phyloP scores from a whole-genome alignment of 2,888 invertebrate genomes.

The Erpobdella octoculata region DNA sequence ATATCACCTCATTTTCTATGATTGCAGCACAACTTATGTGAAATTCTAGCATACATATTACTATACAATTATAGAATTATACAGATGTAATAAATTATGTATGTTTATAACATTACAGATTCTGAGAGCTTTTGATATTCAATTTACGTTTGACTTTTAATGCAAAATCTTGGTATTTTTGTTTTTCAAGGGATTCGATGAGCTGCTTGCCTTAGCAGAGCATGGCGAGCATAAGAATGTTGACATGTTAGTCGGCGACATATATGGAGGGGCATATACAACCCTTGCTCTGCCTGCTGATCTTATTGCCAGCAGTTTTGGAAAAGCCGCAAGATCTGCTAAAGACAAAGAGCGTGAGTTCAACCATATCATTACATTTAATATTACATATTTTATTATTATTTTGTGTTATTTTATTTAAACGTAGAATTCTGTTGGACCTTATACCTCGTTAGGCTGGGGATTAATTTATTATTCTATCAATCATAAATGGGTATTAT shows the following conservation, averaged over 20 bases:
- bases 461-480: not conserved
- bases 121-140: no score
- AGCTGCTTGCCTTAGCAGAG: slow-evolving; percentile 61
- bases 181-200: slow-evolving; percentile 61
- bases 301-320: slow-evolving; percentile 64
- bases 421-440: not conserved
- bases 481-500: no score
- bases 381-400: not conserved
- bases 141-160: no score
- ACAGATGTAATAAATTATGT: not conserved
- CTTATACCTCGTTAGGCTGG: not conserved
- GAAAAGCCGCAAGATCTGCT: slow-evolving; percentile 57
- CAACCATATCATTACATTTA: not conserved
- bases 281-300: slow-evolving; percentile 60
- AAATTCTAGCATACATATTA: not conserved
- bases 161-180: no score
- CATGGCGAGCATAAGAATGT: slow-evolving; percentile 62
- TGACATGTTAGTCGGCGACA: slow-evolving; percentile 64
- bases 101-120: no score
- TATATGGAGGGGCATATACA: slow-evolving; percentile 61
- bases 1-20: no score
- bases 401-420: not conserved
- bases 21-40: no score
- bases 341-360: slow-evolving; percentile 38
- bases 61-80: not conserved